phyloP scores from a whole-genome alignment of 2,113 vertebrate genomes.

The Mugil cephalus region DNA sequence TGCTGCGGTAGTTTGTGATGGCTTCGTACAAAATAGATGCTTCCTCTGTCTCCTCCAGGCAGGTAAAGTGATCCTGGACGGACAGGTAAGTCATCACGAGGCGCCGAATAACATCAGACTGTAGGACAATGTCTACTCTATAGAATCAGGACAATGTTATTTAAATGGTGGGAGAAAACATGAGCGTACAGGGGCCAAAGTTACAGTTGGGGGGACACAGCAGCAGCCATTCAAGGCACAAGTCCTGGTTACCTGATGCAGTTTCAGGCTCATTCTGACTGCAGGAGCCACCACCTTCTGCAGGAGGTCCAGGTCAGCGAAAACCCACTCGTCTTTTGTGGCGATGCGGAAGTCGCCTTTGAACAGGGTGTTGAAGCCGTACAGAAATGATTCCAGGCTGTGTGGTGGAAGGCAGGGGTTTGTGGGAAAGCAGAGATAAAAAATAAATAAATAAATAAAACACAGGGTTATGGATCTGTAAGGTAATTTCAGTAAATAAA shows the following conservation, averaged over 20 bases:
- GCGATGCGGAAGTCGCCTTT: slow-evolving; percentile 97
- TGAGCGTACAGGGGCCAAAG: too few relatives aligned
- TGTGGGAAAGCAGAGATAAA: too few relatives aligned
- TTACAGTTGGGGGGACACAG: too few relatives aligned
- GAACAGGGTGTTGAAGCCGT: slow-evolving; percentile 94
- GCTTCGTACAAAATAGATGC: slow-evolving; percentile 91
- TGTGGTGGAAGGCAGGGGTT: neutral
- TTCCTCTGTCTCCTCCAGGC: slow-evolving; percentile 97
- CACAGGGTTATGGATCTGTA: neutral
- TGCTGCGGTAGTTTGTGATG: slow-evolving; percentile 92
- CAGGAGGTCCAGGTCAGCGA: slow-evolving; percentile 94
- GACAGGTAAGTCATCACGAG: neutral
- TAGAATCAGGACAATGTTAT: too few relatives aligned
- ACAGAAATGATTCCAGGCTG: slow-evolving; percentile 96
- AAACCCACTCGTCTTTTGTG: slow-evolving; percentile 96
- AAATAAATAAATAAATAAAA: too few relatives aligned
- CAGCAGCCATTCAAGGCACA: too few relatives aligned
- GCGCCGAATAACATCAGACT: neutral
- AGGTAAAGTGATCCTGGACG: slow-evolving; percentile 95
- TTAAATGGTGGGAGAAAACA: neutral
- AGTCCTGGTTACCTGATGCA: slow-evolving; percentile 91
- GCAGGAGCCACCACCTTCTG: slow-evolving; percentile 96
- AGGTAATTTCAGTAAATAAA: neutral
- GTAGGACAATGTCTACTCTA: neutral
- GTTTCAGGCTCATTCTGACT: slow-evolving; percentile 96